A percentile compares a stretch with the other conserved stretches of the same genome.
Conservation (phyloP, 2,797 vertebrate genomes). For the Falco concolor region DNA sequence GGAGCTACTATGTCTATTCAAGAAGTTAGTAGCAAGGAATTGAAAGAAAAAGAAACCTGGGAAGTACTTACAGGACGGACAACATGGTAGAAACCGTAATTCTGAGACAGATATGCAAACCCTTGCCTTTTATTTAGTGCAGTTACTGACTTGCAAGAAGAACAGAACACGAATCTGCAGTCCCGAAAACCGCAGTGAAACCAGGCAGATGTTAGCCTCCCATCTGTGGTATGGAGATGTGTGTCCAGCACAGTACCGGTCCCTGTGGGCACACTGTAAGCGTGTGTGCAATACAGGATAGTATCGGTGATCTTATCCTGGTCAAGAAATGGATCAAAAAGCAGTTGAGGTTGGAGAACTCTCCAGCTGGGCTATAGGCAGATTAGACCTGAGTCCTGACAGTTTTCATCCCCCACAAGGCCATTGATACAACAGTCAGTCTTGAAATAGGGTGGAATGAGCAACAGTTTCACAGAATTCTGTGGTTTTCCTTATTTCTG, state of each 20-base stretch:
- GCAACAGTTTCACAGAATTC: neutral
- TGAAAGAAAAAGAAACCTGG: neutral
- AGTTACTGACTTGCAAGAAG: neutral
- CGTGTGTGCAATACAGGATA: neutral
- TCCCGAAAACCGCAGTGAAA: neutral
- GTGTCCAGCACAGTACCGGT: neutral
- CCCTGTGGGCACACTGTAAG: rapidly evolving
- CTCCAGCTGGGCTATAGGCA: neutral
- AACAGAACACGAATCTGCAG: neutral
- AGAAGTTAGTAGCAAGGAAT: neutral
- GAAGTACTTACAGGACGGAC: neutral
- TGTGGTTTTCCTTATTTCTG: neutral
- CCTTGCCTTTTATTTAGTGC: neutral
- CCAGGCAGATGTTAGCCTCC: neutral
- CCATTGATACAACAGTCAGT: neutral
- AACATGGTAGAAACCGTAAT: neutral
- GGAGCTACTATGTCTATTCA: neutral
- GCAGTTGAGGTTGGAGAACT: neutral
- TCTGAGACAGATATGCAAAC: neutral
- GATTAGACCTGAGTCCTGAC: neutral
- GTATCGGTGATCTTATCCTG: neutral
- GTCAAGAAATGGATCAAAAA: neutral
- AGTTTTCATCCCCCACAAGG: neutral
- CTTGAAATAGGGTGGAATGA: neutral
- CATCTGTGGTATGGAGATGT: neutral